Percentiles rank a stretch among this genome's conserved stretches.
Evolutionary conservation across 2,113 vertebrate genomes (phyloP).

Genomic region (Hemiprocne comata): DNA sequence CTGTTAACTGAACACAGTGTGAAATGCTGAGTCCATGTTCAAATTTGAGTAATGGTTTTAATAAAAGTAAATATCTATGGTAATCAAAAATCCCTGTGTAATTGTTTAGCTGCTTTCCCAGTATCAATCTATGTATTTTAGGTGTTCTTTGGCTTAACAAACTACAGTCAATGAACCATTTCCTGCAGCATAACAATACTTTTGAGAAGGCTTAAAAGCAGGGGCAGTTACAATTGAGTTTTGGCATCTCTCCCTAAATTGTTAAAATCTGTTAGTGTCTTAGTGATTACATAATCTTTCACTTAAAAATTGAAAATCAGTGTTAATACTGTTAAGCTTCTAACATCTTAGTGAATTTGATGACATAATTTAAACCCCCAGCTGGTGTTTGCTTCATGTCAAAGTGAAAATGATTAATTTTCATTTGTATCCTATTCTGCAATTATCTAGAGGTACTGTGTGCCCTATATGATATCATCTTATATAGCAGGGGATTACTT

Average conservation of each 20-base stretch:
- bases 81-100: neutral
- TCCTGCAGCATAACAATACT: neutral
- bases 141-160: neutral
- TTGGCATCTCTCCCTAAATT: neutral
- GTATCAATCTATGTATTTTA: neutral
- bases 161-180: neutral
- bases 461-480: neutral
- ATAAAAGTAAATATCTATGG: neutral
- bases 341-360: neutral
- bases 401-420: neutral
- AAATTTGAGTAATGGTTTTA: slow-evolving; percentile 30
- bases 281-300: neutral
- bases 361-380: neutral
- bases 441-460: neutral
- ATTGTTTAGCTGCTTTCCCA: neutral
- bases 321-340: neutral
- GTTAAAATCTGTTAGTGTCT: neutral
- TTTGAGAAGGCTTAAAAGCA: neutral
- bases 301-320: neutral
- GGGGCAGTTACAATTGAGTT: neutral
- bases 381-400: neutral
- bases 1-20: neutral
- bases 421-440: neutral
- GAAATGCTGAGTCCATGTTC: neutral
- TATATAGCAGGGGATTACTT: neutral